A percentile compares a stretch with the other conserved stretches of the same genome.
These are phyloP conservation scores for Galemys pyrenaicus DNA, from an alignment of 2,113 vertebrate species.

Conservation along the genomic window DNA sequence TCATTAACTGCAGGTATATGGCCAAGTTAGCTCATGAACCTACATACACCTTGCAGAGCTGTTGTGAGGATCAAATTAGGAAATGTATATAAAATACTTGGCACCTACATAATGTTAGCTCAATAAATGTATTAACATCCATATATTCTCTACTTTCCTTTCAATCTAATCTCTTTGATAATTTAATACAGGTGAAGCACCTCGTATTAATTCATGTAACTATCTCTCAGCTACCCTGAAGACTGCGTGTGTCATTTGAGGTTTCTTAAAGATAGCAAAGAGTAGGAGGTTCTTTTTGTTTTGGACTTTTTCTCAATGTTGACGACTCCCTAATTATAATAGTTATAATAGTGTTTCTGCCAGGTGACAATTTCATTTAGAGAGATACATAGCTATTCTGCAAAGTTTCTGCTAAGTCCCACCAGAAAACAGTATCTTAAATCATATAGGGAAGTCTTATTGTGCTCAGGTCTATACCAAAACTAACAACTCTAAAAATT, in stretches of 20 bases:
- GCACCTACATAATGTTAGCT: not conserved
- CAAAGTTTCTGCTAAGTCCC: not conserved
- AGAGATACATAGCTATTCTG: not conserved
- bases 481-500: conserved; percentile 22
- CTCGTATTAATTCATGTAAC: not conserved
- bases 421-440: not conserved
- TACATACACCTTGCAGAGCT: not conserved
- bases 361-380: conserved; percentile 4
- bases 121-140: not conserved
- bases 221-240: not conserved
- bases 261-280: not conserved
- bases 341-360: not conserved
- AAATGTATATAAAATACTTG: not conserved
- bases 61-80: not conserved
- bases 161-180: not conserved
- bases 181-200: not conserved
- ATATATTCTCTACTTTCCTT: not conserved
- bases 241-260: not conserved
- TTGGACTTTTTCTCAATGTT: not conserved
- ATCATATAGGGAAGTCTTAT: not conserved
- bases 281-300: not conserved
- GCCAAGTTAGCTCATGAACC: no score
- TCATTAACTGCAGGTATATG: not conserved
- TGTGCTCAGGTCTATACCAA: not conserved
- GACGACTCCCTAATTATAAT: not conserved